Evolutionary conservation across 2,797 vertebrate species (phyloP), one percentile per base, ranked within the genome.

Genomic region (Myotis findleyi): DNA sequence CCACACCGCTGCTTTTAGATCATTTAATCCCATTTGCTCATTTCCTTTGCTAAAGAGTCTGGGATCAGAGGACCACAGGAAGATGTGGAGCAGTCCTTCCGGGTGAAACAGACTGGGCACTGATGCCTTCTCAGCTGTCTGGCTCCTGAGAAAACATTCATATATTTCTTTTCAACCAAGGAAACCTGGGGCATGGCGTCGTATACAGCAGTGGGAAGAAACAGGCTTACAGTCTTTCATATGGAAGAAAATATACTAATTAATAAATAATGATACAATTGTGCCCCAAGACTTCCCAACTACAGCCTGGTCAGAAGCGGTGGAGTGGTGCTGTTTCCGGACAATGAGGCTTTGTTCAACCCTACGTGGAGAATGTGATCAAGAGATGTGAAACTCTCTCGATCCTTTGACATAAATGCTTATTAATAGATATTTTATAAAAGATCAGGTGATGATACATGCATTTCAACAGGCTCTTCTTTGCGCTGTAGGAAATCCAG

Each of bases 1-100:
- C 2, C 7, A 0, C 10, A 53, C 14, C 0, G 0, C 4, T 49
- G 30, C 49, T 62, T 38, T 75, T 21, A 27, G 53, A 41, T 53
- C 20, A 69, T 17, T 23, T 5, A 36, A 41, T 53, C 73, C 66
- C 27, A n/a, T 11, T n/a, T 20, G 21, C 36, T 49, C 53, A 81
- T 64, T 87, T 81, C 47, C 41, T 62, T 72, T 49, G 10, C 8
- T 87, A 20, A 51, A 20, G 2, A 7, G 49, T 13, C 13, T 53
- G 44, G 11, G 72, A 30, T 2, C 14, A 64, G 72, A 44, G 25
- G 82, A n/a, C 44, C 17, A 12, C 4, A 33, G 77, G 47, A 66
- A 59, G 59, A 76, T 5, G 33, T 11, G 12, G 33, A 7, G 9
- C 36, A 55, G n/a, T 9, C 36, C 10, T 86, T 68, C 30, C 20